phyloP scores from a whole-genome alignment of 2,888 invertebrate genomes.

The Sinotaia quadrata region DNA sequence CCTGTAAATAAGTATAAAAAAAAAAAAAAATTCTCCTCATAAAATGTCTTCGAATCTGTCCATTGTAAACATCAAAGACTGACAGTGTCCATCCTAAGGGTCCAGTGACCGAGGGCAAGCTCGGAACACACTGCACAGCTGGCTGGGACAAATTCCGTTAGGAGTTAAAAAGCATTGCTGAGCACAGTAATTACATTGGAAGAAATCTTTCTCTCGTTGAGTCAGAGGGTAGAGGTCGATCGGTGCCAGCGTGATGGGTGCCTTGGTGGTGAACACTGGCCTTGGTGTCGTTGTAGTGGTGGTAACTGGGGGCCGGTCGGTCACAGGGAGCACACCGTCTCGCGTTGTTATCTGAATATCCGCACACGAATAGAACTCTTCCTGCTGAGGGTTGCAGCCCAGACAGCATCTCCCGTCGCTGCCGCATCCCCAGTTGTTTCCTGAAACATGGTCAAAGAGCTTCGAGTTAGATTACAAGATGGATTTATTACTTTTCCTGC shows the following conservation, averaged over 20 bases:
- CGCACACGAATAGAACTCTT: slow-evolving; percentile 43
- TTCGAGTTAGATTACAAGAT: no score
- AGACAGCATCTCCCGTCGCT: slow-evolving; percentile 31
- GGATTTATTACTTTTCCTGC: no score
- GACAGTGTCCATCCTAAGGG: no score
- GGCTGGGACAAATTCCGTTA: not conserved
- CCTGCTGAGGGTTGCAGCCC: slow-evolving; percentile 39
- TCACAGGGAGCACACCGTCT: not conserved
- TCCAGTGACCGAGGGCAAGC: not conserved
- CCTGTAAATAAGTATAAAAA: no score
- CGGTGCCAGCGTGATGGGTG: not conserved
- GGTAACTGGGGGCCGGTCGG: slow-evolving; percentile 1
- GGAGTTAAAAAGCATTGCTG: not conserved
- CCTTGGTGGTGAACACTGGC: not conserved
- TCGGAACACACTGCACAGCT: not conserved
- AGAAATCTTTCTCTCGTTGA: not conserved
- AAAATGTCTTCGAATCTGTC: no score
- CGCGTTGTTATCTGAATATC: slow-evolving; percentile 34
- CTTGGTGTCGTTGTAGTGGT: slow-evolving; percentile 7
- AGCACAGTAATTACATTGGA: not conserved
- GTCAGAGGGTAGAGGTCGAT: not conserved
- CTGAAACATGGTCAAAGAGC: slow-evolving; percentile 28
- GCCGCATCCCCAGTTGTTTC: slow-evolving; percentile 41
- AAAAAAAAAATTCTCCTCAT: no score
- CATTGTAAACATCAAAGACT: no score